Percentiles rank a stretch among this genome's conserved stretches.
Evolutionary conservation across 2,113 vertebrate species (phyloP).

Genomic region (Mormyrus iriodes): DNA sequence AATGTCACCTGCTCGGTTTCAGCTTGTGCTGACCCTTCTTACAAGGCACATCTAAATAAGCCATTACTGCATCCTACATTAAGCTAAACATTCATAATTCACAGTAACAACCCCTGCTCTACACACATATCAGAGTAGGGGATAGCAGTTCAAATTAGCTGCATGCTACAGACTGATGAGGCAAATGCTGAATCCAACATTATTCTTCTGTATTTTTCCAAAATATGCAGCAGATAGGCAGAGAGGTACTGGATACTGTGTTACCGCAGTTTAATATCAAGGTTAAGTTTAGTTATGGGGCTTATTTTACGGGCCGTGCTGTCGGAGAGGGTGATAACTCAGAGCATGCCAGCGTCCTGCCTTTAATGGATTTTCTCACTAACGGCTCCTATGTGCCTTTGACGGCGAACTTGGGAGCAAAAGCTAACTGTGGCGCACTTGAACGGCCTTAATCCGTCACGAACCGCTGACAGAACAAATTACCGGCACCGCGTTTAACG

Average conservation of each 20-base stretch:
- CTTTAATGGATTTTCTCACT: background rate
- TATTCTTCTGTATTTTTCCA: background rate
- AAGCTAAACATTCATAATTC: background rate
- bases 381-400: background rate
- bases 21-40: background rate
- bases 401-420: background rate
- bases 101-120: background rate
- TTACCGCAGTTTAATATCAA: background rate
- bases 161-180: background rate
- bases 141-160: background rate
- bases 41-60: background rate
- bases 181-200: background rate
- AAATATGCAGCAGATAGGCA: background rate
- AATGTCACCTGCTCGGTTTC: background rate
- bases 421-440: background rate
- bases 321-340: background rate
- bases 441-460: background rate
- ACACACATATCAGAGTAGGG: background rate
- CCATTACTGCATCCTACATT: background rate
- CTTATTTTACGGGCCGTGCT: background rate
- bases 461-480: background rate
- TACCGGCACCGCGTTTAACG: background rate
- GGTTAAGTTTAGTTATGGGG: background rate
- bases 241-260: background rate
- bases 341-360: background rate